Conservation (phyloP, 2,888 invertebrate species). For the Gymnoscelis rufifasciata region DNA sequence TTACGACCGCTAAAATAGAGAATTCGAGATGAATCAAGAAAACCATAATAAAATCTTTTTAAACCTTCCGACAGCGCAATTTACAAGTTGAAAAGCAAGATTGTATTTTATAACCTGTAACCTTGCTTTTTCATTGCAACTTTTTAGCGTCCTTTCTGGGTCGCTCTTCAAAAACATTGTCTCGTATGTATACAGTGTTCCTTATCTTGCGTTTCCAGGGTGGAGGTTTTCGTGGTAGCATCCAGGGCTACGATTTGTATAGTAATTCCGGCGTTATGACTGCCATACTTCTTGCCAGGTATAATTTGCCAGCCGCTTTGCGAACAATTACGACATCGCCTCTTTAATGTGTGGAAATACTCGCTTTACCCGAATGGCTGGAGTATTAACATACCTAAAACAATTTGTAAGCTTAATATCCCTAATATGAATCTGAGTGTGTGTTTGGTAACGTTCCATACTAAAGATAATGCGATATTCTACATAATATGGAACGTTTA, state of each 20-base stretch:
- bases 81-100: background rate
- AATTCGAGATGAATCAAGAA: too few species aligned
- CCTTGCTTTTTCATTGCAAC: background rate
- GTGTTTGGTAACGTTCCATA: too few species aligned
- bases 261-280: constrained; percentile 55
- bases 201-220: constrained; percentile 18
- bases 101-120: background rate
- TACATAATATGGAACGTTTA: too few species aligned
- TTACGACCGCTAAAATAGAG: too few species aligned
- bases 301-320: constrained; percentile 66
- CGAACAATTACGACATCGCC: constrained; percentile 57
- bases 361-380: constrained; percentile 3
- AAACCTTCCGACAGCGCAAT: background rate
- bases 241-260: constrained; percentile 56
- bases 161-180: background rate
- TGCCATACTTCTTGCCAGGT: constrained; percentile 60
- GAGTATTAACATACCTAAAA: background rate
- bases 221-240: constrained; percentile 18
- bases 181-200: background rate
- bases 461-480: too few species aligned
- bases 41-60: too few species aligned
- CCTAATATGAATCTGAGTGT: too few species aligned
- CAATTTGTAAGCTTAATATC: too few species aligned
- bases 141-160: background rate
- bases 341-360: constrained; percentile 33